These are phyloP conservation scores for Bostrychus sinensis DNA, from an alignment of 2,113 vertebrate species.

Conservation along the genomic window DNA sequence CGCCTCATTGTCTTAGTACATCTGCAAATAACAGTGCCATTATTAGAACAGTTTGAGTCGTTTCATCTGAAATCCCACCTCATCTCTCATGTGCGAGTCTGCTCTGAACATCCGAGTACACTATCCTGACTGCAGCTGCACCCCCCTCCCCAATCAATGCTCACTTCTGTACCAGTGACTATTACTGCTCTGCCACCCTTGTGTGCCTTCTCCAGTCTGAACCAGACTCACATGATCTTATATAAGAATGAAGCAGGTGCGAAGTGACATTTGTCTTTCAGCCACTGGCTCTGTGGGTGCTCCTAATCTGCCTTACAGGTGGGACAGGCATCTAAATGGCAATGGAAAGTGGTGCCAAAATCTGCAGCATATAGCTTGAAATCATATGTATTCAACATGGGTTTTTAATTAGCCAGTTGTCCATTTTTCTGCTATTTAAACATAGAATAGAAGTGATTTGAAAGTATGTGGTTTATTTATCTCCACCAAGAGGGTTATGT, in stretches of 20 bases:
- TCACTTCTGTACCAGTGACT: constrained; percentile 23
- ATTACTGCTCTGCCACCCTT: constrained; percentile 29
- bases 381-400: neutral
- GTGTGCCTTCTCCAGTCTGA: constrained; percentile 20
- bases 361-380: neutral
- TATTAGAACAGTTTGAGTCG: constrained; percentile 23
- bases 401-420: neutral
- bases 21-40: constrained; percentile 18
- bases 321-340: neutral
- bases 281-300: constrained; percentile 11
- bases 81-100: too few species aligned
- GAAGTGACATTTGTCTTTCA: constrained; percentile 37
- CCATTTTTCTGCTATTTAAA: too few species aligned
- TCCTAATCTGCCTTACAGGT: constrained; percentile 5
- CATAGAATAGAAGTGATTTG: too few species aligned
- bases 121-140: constrained; percentile 36
- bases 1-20: constrained; percentile 24
- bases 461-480: too few species aligned
- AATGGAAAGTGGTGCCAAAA: constrained; percentile 14
- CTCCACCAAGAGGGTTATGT: too few species aligned
- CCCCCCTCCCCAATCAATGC: constrained; percentile 12
- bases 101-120: too few species aligned
- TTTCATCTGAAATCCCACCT: constrained; percentile 38
- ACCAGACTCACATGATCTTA: constrained; percentile 34
- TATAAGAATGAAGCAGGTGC: constrained; percentile 52